Percentiles rank a stretch among this genome's conserved stretches.
Conservation (phyloP, 2,113 vertebrate species). For the Microcebus tavaratra region DNA sequence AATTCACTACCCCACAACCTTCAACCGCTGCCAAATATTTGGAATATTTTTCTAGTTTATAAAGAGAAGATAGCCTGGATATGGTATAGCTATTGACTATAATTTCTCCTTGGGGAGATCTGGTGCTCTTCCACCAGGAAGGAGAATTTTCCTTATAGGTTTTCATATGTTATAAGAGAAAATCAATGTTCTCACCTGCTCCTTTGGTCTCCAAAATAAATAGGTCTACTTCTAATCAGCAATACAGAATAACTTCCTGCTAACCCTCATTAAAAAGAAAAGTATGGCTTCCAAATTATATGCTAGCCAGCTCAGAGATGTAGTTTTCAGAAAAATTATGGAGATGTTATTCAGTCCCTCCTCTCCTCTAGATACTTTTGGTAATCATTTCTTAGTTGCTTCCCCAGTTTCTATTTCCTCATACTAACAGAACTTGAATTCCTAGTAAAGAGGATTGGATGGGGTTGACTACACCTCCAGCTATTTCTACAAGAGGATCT, state of each 20-base stretch:
- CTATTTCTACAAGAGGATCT: neutral
- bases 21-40: neutral
- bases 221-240: neutral
- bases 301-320: neutral
- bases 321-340: conserved; percentile 25
- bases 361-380: neutral
- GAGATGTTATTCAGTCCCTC: neutral
- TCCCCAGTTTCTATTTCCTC: neutral
- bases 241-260: neutral
- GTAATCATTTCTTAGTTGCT: neutral
- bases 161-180: neutral
- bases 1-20: neutral
- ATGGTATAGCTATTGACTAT: neutral
- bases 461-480: neutral
- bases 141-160: neutral
- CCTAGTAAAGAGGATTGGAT: neutral
- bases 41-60: neutral
- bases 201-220: neutral
- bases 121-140: neutral
- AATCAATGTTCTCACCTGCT: neutral
- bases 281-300: neutral
- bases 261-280: neutral
- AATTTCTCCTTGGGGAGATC: neutral
- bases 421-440: neutral
- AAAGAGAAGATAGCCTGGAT: neutral